These are phyloP conservation scores for Eupithecia centaureata DNA, from an alignment of 2,888 invertebrate species.

Conservation along the genomic window DNA sequence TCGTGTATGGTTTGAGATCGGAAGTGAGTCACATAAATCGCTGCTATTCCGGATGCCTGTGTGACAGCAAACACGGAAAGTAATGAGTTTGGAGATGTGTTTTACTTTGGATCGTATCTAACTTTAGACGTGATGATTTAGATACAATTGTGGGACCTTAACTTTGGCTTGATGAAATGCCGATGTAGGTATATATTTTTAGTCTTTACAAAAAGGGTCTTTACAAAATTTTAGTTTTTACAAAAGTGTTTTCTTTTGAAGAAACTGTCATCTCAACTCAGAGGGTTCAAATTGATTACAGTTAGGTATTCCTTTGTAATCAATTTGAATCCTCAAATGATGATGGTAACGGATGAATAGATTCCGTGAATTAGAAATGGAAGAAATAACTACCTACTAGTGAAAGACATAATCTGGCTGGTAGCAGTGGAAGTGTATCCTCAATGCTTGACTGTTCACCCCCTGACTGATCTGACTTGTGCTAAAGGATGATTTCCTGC, in stretches of 20 bases:
- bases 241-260: neutral
- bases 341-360: too few relatives aligned
- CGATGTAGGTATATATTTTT: neutral
- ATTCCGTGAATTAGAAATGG: too few relatives aligned
- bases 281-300: too few relatives aligned
- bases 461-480: too few relatives aligned
- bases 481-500: too few relatives aligned
- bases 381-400: too few relatives aligned
- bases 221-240: neutral
- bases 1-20: slow-evolving; percentile 25
- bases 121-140: slow-evolving; percentile 10
- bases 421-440: too few relatives aligned
- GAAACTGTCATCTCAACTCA: too few relatives aligned
- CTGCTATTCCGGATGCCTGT: slow-evolving; percentile 13
- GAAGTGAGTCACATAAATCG: slow-evolving; percentile 16
- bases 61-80: slow-evolving; percentile 13
- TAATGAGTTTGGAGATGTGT: slow-evolving; percentile 16
- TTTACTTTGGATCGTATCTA: slow-evolving; percentile 14
- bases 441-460: too few relatives aligned
- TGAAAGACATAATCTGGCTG: too few relatives aligned
- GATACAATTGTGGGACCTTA: neutral
- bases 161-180: neutral
- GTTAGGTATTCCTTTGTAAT: too few relatives aligned
- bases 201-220: neutral
- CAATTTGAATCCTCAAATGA: neutral